These are phyloP conservation scores for Dysmachus trigonus DNA, from an alignment of 2,888 invertebrate genomes.

Conservation along the genomic window DNA sequence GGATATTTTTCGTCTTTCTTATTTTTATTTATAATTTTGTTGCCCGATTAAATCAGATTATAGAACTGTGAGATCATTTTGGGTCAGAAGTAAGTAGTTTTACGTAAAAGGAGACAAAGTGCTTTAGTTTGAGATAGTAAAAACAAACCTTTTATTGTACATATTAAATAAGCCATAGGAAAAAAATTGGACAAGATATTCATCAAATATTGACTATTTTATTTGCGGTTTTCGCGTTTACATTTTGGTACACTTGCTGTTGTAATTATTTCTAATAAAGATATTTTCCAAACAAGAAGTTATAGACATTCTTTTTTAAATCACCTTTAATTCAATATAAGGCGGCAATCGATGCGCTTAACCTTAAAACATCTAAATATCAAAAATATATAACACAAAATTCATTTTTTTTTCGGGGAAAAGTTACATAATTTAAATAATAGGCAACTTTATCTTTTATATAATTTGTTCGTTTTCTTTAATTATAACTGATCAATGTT, in stretches of 20 bases:
- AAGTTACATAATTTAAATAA: too few species aligned
- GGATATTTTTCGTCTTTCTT: neutral
- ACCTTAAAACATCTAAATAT: neutral
- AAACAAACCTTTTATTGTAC: neutral
- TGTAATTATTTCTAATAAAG: neutral
- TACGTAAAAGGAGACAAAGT: neutral
- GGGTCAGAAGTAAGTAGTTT: slow-evolving; percentile 18
- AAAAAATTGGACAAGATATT: neutral
- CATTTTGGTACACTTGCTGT: neutral
- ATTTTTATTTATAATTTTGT: slow-evolving; percentile 45
- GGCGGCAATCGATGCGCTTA: neutral
- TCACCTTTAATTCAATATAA: neutral
- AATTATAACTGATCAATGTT: too few species aligned
- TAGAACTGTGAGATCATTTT: neutral
- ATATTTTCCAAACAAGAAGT: neutral
- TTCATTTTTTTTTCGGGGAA: too few species aligned
- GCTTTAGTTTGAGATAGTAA: neutral
- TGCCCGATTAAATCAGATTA: neutral
- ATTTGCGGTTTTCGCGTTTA: neutral
- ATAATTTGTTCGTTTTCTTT: too few species aligned
- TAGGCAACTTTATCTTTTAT: too few species aligned
- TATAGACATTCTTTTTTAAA: neutral
- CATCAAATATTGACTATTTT: neutral
- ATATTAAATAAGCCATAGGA: neutral
- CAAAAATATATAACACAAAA: too few species aligned